These are phyloP conservation scores for Apeltes quadracus DNA, from an alignment of 2,113 vertebrate genomes.

Conservation along the genomic window DNA sequence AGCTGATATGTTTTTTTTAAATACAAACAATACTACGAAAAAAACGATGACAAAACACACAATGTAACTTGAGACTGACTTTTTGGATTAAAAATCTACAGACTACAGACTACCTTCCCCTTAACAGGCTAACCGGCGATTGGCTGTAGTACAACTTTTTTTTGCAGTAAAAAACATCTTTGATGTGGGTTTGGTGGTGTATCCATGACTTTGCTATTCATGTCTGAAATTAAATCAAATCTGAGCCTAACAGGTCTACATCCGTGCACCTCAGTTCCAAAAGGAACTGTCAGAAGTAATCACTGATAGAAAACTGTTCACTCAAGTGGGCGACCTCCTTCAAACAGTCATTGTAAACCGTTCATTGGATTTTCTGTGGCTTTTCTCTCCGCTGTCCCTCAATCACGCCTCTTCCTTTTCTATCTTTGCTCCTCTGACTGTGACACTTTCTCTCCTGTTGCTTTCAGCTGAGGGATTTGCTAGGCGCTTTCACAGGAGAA, in stretches of 20 bases:
- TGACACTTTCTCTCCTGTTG: background rate
- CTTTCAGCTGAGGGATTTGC: slow-evolving; percentile 26
- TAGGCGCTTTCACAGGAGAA: slow-evolving; percentile 7
- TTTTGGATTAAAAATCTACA: background rate
- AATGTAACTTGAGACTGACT: background rate
- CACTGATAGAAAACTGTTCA: background rate
- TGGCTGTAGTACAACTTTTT: background rate
- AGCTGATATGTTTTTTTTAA: background rate
- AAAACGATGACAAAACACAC: background rate
- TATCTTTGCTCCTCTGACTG: slow-evolving; percentile 14
- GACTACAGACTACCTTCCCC: background rate
- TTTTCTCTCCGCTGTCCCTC: background rate
- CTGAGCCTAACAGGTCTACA: background rate
- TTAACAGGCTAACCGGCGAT: background rate
- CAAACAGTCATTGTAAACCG: slow-evolving; percentile 3
- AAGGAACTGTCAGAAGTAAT: background rate
- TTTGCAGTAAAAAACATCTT: too few species aligned
- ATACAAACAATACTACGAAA: background rate
- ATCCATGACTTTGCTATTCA: background rate
- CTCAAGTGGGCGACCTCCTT: background rate
- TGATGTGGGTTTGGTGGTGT: too few species aligned
- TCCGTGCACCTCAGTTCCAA: background rate
- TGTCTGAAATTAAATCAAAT: background rate
- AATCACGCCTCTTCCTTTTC: background rate
- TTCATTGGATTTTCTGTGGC: slow-evolving; percentile 15